Conservation (phyloP, 1,140 invertebrate genomes). For the Lasioglossum baleicum region DNA sequence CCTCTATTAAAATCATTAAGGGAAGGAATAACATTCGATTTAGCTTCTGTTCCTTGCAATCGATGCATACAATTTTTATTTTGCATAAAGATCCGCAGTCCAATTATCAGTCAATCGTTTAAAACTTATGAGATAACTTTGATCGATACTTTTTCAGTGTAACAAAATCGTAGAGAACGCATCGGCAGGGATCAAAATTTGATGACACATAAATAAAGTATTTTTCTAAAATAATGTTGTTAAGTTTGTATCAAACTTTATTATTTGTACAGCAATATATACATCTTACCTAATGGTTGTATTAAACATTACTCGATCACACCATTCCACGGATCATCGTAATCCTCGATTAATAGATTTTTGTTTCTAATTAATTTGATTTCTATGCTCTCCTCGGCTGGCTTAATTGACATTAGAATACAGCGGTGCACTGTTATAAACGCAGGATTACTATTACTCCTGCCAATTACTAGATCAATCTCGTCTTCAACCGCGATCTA, state of each 20-base stretch:
- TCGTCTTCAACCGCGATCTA: conserved; percentile 82
- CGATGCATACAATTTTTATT: too few relatives aligned
- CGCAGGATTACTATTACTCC: conserved; percentile 81
- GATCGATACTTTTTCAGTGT: conserved; percentile 34
- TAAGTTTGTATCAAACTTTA: not conserved
- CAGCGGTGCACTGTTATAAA: conserved; percentile 83
- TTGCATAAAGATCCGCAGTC: too few relatives aligned
- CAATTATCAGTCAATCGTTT: not conserved
- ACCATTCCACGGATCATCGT: conserved; percentile 78
- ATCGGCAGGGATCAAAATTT: not conserved
- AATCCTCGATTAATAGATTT: conserved; percentile 83
- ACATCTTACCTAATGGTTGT: not conserved
- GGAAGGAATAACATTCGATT: too few relatives aligned
- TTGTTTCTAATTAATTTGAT: conserved; percentile 82
- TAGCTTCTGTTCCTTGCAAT: too few relatives aligned
- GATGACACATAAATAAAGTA: not conserved
- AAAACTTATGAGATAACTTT: not conserved
- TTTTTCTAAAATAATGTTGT: not conserved
- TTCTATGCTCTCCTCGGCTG: conserved; percentile 76
- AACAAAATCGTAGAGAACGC: conserved; percentile 38
- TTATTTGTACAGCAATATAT: not conserved
- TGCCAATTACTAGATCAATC: conserved; percentile 83
- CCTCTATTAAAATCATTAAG: too few relatives aligned
- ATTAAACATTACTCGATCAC: not conserved
- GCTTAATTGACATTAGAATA: conserved; percentile 79